phyloP scores from a whole-genome alignment of 2,113 vertebrate species.

The Cebidichthys violaceus region DNA sequence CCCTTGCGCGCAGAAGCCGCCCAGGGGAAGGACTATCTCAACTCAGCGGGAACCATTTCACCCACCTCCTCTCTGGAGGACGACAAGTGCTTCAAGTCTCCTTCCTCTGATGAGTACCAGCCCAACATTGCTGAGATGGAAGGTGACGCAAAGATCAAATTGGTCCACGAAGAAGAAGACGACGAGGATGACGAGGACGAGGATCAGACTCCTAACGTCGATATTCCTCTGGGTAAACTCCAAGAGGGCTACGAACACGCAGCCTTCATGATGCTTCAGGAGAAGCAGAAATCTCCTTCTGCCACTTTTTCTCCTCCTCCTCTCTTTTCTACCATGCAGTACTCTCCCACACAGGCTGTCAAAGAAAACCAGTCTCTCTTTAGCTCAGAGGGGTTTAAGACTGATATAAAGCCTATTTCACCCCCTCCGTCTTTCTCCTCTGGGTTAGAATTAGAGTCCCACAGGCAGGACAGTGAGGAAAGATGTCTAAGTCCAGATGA shows the following conservation, averaged over 20 bases:
- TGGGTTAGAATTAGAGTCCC: conserved; percentile 75
- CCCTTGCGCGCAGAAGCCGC: conserved; percentile 91
- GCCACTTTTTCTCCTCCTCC: conserved; percentile 37
- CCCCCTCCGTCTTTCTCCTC: conserved; percentile 69
- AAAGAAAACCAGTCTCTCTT: conserved; percentile 53
- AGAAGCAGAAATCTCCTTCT: conserved; percentile 69
- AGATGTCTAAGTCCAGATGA: conserved; percentile 94
- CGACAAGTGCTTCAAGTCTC: conserved; percentile 97
- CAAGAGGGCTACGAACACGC: conserved; percentile 83
- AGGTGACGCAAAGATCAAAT: conserved; percentile 76
- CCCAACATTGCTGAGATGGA: conserved; percentile 85
- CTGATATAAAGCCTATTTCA: conserved; percentile 66
- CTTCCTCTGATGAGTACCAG: conserved; percentile 93
- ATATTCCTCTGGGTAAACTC: conserved; percentile 87
- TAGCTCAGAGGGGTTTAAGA: conserved; percentile 55
- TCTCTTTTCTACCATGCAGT: neutral
- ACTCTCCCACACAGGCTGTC: conserved; percentile 55
- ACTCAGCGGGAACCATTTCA: conserved; percentile 96
- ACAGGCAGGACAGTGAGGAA: conserved; percentile 87
- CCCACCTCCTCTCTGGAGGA: conserved; percentile 98
- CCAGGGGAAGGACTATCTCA: conserved; percentile 94
- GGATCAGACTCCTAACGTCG: conserved; percentile 86
- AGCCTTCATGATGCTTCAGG: conserved; percentile 78
- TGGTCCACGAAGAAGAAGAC: conserved; percentile 82
- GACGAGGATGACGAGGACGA: conserved; percentile 89